These are phyloP conservation scores for Rhynchomys soricoides DNA, from an alignment of 2,113 vertebrate genomes.

Conservation along the genomic window DNA sequence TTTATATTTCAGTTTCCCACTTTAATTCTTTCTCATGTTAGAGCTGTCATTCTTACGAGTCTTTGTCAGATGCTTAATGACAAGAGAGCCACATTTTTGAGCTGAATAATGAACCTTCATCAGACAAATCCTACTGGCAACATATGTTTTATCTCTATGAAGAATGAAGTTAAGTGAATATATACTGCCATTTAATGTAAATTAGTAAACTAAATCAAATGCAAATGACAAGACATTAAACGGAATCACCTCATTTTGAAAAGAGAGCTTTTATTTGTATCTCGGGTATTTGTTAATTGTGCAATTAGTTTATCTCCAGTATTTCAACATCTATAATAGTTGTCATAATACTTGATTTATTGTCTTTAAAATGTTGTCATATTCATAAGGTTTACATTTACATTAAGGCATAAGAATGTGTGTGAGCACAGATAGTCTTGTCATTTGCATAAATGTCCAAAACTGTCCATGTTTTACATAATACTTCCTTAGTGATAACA, in stretches of 20 bases:
- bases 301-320: not conserved
- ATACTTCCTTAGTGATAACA: not conserved
- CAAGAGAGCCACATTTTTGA: conserved; percentile 53
- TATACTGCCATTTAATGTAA: not conserved
- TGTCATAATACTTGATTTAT: conserved; percentile 2
- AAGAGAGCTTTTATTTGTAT: conserved; percentile 5
- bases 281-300: conserved; percentile 8
- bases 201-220: conserved; percentile 51
- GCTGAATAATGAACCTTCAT: conserved; percentile 65
- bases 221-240: conserved; percentile 57
- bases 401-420: not conserved
- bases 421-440: not conserved
- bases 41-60: conserved; percentile 41
- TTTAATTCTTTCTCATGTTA: conserved; percentile 58
- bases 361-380: not conserved
- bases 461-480: not conserved
- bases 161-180: conserved; percentile 9
- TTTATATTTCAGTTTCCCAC: conserved; percentile 34
- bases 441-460: not conserved
- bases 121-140: conserved; percentile 53
- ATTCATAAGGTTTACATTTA: not conserved
- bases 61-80: conserved; percentile 69
- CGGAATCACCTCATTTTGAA: conserved; percentile 35
- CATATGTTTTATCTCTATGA: conserved; percentile 58
- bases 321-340: not conserved